Evolutionary conservation across 2,113 vertebrate species (phyloP).

Genomic region (Corythornis madagascariensis): DNA sequence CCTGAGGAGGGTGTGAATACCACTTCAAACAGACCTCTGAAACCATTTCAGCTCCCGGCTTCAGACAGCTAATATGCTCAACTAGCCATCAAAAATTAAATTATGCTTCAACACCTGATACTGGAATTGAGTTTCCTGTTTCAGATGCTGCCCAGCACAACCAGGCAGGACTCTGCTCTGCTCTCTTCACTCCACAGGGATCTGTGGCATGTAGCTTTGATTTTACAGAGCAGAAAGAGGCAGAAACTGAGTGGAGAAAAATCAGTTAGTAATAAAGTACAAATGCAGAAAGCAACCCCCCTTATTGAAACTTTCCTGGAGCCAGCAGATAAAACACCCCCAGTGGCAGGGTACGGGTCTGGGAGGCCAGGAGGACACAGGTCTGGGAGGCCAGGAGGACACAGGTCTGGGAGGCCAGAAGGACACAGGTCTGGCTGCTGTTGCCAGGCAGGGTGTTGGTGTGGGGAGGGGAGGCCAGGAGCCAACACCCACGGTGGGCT

Average conservation of each 20-base stretch:
- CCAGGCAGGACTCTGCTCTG: not conserved
- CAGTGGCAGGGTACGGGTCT: not conserved
- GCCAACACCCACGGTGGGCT: not conserved
- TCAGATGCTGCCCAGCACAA: not conserved
- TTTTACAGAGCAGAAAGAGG: not conserved
- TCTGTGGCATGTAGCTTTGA: not conserved
- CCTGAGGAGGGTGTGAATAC: not conserved
- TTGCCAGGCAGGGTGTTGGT: not conserved
- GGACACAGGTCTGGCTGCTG: not conserved
- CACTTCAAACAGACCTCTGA: slow-evolving; percentile 24
- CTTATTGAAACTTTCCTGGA: not conserved
- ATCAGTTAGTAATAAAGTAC: not conserved
- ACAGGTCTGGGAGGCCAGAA: not conserved
- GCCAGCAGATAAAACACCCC: not conserved
- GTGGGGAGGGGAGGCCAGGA: not conserved
- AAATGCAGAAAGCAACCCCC: not conserved
- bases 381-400: not conserved
- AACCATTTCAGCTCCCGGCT: not conserved
- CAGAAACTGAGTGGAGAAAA: not conserved
- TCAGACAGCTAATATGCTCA: not conserved
- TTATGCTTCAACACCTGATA: not conserved
- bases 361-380: not conserved
- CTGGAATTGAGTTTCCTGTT: not conserved
- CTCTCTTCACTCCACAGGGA: not conserved
- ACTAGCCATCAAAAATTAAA: not conserved